Percentiles rank a stretch among this genome's conserved stretches.
Conservation (phyloP, 1,140 invertebrate species). For the Callitettix versicolor region DNA sequence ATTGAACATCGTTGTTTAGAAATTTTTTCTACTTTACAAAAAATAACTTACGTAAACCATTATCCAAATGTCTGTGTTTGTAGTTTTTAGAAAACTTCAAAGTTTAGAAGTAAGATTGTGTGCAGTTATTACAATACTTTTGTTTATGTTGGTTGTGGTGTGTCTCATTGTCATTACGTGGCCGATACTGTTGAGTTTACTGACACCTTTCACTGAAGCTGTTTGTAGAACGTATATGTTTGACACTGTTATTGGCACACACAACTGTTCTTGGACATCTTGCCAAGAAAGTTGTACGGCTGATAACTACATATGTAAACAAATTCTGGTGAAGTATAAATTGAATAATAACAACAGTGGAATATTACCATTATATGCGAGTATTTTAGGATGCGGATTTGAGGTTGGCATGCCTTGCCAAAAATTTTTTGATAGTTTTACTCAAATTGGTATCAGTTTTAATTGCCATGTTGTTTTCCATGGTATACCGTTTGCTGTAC, state of each 20-base stretch:
- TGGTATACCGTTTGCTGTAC: not conserved
- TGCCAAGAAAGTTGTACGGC: slow-evolving; percentile 31
- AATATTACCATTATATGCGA: slow-evolving; percentile 26
- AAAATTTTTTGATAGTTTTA: slow-evolving; percentile 23
- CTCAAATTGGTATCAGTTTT: not conserved
- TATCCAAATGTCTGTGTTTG: no score
- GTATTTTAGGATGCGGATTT: slow-evolving; percentile 31
- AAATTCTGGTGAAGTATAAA: slow-evolving; percentile 28
- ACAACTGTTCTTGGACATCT: slow-evolving; percentile 31
- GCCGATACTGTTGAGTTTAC: slow-evolving; percentile 1
- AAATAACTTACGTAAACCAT: no score
- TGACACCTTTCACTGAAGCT: not conserved
- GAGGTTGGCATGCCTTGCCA: slow-evolving; percentile 28
- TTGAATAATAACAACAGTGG: not conserved
- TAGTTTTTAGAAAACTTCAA: no score
- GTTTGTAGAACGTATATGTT: not conserved
- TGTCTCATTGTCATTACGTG: not conserved
- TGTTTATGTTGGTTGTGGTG: not conserved
- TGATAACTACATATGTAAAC: slow-evolving; percentile 29
- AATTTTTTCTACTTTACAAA: no score
- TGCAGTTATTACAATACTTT: not conserved
- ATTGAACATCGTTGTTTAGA: no score
- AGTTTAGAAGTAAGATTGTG: no score
- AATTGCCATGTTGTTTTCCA: not conserved
- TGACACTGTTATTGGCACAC: slow-evolving; percentile 15